A percentile compares a stretch with the other conserved stretches of the same genome.
Conservation (phyloP, 1,140 invertebrate species). For the Octopus bimaculoides region DNA sequence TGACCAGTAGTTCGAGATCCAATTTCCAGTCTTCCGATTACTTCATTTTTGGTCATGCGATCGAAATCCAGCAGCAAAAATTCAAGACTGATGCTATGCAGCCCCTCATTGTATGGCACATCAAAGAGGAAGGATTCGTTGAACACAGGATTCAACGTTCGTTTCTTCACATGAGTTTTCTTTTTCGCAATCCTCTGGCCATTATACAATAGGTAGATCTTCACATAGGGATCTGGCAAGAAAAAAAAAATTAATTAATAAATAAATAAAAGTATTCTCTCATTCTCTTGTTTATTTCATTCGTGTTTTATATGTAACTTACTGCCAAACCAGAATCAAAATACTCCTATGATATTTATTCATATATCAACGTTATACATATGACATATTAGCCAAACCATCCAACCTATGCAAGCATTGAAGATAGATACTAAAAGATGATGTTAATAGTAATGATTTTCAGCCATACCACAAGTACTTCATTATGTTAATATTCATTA, state of each 20-base stretch:
- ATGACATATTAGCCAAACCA: too few species aligned
- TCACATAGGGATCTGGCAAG: slow-evolving; percentile 75
- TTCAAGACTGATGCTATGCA: slow-evolving; percentile 87
- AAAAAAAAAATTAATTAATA: slow-evolving; percentile 10
- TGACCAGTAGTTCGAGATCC: slow-evolving; percentile 72
- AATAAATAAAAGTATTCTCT: background rate
- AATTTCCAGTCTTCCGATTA: slow-evolving; percentile 90
- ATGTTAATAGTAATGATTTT: too few species aligned
- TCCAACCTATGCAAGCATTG: too few species aligned
- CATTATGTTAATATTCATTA: too few species aligned
- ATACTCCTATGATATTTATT: too few species aligned
- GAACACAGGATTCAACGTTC: slow-evolving; percentile 95
- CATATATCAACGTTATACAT: too few species aligned
- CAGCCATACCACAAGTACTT: too few species aligned
- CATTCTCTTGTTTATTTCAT: background rate
- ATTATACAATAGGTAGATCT: slow-evolving; percentile 95
- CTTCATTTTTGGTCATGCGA: slow-evolving; percentile 96
- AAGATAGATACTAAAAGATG: too few species aligned
- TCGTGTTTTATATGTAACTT: background rate
- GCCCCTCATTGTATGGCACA: slow-evolving; percentile 70
- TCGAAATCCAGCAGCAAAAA: slow-evolving; percentile 95
- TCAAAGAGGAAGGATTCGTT: slow-evolving; percentile 87
- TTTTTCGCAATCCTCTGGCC: slow-evolving; percentile 97
- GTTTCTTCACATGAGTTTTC: slow-evolving; percentile 98
- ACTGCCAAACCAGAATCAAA: background rate